Evolutionary conservation across 64 coral and sea anemone species (phyloP).

Genomic region (Dendrophyllia cribrosa): DNA sequence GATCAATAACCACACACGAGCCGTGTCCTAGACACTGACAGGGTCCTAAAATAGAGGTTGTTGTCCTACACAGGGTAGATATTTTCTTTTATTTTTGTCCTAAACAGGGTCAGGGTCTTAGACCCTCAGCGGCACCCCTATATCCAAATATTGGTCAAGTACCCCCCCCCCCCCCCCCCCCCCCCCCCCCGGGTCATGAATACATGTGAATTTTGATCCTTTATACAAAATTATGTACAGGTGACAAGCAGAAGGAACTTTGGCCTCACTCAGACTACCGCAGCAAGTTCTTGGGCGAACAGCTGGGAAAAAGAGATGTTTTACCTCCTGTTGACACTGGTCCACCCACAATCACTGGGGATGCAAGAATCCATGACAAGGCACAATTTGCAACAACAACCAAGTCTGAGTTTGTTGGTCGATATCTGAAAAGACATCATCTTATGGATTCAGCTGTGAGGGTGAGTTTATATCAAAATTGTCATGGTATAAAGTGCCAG

Average conservation of each 20-base stretch:
- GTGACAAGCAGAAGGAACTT: conserved; percentile 90
- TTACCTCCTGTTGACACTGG: conserved; percentile 55
- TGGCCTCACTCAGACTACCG: conserved; percentile 94
- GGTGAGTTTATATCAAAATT: conserved; percentile 31
- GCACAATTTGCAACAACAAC: conserved; percentile 91
- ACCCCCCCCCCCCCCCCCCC: too few species aligned
- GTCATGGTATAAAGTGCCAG: too few species aligned
- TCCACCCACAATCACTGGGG: conserved; percentile 83
- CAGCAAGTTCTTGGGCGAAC: conserved; percentile 77
- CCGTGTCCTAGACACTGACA: too few species aligned
- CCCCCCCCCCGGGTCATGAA: too few species aligned
- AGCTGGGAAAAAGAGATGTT: conserved; percentile 53
- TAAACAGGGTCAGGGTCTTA: too few species aligned
- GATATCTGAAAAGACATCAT: conserved; percentile 63
- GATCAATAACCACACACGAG: too few species aligned
- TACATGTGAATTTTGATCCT: too few species aligned
- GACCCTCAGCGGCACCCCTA: too few species aligned
- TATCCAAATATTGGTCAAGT: too few species aligned
- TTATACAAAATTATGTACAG: conserved; percentile 7
- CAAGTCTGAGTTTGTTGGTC: conserved; percentile 84
- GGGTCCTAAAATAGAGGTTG: too few species aligned
- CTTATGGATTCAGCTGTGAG: conserved; percentile 65
- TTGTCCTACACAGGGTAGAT: too few species aligned
- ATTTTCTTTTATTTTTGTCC: too few species aligned
- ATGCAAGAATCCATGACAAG: conserved; percentile 67